Percentiles rank a stretch among this genome's conserved stretches.
Evolutionary conservation across 2,113 vertebrate genomes (phyloP).

Genomic region (Cinclus cinclus): DNA sequence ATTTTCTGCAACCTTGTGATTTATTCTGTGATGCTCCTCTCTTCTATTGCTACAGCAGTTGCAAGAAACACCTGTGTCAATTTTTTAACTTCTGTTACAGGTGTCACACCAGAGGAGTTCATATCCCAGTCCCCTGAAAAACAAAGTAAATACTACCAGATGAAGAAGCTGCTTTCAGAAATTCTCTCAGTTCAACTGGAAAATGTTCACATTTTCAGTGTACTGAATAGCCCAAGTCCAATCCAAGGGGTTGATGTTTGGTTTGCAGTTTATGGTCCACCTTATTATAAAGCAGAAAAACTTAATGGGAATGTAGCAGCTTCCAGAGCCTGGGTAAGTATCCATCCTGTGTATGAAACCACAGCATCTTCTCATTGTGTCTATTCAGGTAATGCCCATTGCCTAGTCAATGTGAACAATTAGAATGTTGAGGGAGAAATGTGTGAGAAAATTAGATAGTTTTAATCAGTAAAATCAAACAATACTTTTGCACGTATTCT

Average conservation of each 20-base stretch:
- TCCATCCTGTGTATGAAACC: background rate
- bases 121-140: slow-evolving; percentile 65
- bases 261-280: slow-evolving; percentile 80
- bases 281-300: slow-evolving; percentile 82
- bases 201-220: slow-evolving; percentile 83
- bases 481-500: background rate
- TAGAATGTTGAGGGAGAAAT: background rate
- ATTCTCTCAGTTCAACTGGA: slow-evolving; percentile 72
- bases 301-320: slow-evolving; percentile 82
- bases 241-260: slow-evolving; percentile 74
- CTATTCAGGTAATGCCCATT: background rate
- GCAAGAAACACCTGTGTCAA: background rate
- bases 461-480: background rate
- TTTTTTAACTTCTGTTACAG: slow-evolving; percentile 63
- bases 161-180: slow-evolving; percentile 76
- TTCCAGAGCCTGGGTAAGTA: slow-evolving; percentile 77
- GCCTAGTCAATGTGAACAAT: background rate
- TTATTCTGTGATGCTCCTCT: background rate
- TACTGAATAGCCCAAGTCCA: slow-evolving; percentile 57
- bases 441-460: background rate
- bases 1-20: background rate
- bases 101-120: slow-evolving; percentile 80
- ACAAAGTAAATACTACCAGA: slow-evolving; percentile 77
- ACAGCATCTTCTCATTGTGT: background rate
- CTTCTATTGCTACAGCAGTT: background rate